A percentile compares a stretch with the other conserved stretches of the same genome.
phyloP scores from a whole-genome alignment of 2,888 invertebrate species.

The Leucophenga montana region DNA sequence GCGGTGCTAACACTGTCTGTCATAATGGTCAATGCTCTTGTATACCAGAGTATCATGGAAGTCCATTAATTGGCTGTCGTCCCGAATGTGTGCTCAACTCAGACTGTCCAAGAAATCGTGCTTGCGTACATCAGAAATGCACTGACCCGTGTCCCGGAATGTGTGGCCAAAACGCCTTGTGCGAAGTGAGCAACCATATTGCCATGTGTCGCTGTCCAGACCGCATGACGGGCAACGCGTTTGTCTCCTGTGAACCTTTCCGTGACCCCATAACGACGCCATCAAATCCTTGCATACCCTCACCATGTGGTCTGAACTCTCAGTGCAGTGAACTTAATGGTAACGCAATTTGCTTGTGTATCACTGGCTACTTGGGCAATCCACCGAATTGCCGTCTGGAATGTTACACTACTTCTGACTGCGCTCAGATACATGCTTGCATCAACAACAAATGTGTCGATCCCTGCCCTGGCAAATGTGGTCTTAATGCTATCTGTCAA shows the following conservation, averaged over 20 bases:
- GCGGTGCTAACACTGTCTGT: constrained; percentile 85
- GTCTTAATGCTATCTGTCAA: constrained; percentile 80
- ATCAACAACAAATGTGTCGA: constrained; percentile 82
- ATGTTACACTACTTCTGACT: constrained; percentile 82
- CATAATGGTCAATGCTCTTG: constrained; percentile 83
- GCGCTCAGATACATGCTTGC: constrained; percentile 80
- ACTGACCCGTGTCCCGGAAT: constrained; percentile 88
- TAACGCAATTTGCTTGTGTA: constrained; percentile 79
- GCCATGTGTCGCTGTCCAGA: constrained; percentile 79
- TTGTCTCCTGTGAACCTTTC: constrained; percentile 77
- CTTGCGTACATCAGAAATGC: constrained; percentile 87
- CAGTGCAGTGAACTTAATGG: constrained; percentile 79
- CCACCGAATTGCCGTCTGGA: constrained; percentile 83
- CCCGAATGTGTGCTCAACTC: constrained; percentile 87
- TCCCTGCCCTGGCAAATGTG: constrained; percentile 84
- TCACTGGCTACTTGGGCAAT: constrained; percentile 78
- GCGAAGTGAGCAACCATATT: constrained; percentile 84
- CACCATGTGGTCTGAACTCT: constrained; percentile 81
- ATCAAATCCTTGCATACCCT: constrained; percentile 79
- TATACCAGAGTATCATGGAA: constrained; percentile 83
- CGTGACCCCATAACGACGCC: constrained; percentile 70
- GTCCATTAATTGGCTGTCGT: constrained; percentile 84
- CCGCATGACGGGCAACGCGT: constrained; percentile 82
- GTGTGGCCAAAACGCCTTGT: constrained; percentile 84
- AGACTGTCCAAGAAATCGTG: constrained; percentile 84